These are phyloP conservation scores for Malurus leucopterus DNA, from an alignment of 2,797 vertebrate genomes.

Conservation along the genomic window DNA sequence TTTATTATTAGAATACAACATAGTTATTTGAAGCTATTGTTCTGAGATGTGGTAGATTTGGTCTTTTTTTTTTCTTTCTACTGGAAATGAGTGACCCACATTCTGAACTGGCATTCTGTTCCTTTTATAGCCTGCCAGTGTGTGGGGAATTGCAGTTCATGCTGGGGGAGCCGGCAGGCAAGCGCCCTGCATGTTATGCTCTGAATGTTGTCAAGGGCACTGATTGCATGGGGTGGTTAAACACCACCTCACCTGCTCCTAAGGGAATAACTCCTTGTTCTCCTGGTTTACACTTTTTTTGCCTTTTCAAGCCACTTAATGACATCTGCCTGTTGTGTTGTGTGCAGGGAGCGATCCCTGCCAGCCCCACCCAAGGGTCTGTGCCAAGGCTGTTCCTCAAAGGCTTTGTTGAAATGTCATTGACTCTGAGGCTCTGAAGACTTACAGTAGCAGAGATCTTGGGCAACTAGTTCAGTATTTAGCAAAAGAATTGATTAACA, in stretches of 20 bases:
- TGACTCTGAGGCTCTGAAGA: not conserved
- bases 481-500: not conserved
- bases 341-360: fast-evolving
- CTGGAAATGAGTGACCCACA: not conserved
- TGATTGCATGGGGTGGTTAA: not conserved
- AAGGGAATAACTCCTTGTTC: not conserved
- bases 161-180: not conserved
- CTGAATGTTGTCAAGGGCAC: fast-evolving
- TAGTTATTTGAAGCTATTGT: not conserved
- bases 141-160: fast-evolving
- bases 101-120: not conserved
- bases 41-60: not conserved
- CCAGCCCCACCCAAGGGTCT: not conserved
- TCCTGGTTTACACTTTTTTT: fast-evolving
- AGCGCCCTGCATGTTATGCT: fast-evolving
- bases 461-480: not conserved
- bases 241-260: not conserved
- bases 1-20: not conserved
- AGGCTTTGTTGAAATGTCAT: not conserved
- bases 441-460: not conserved
- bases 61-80: not conserved
- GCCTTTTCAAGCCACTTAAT: not conserved
- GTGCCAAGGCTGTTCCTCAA: not conserved
- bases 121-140: fast-evolving
- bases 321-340: not conserved